A percentile compares a stretch with the other conserved stretches of the same genome.
phyloP scores from a whole-genome alignment of 2,888 invertebrate genomes.

The Pemphredon lugubris region DNA sequence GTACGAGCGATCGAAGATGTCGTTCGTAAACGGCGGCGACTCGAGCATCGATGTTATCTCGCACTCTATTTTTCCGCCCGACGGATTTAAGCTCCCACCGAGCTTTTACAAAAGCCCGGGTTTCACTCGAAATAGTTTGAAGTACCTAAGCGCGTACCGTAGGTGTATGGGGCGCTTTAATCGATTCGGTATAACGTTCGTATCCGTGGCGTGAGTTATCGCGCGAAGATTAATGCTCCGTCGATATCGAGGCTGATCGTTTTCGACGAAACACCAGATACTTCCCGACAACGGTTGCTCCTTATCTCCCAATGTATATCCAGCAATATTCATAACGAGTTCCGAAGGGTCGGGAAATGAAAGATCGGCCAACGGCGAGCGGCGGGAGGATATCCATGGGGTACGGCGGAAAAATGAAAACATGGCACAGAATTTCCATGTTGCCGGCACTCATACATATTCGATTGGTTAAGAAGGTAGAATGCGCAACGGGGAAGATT shows the following conservation, averaged over 20 bases:
- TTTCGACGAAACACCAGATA: background rate
- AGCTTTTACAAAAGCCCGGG: constrained; percentile 15
- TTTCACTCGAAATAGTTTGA: constrained; percentile 18
- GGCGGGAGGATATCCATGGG: too few species aligned
- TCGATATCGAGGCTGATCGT: background rate
- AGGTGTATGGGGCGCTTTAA: constrained; percentile 11
- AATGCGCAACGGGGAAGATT: constrained; percentile 23
- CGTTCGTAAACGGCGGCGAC: constrained; percentile 11
- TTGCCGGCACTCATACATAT: constrained; percentile 49
- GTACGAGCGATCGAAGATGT: constrained; percentile 3
- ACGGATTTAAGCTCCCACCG: constrained; percentile 11
- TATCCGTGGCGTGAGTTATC: constrained; percentile 1
- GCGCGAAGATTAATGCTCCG: constrained; percentile 18
- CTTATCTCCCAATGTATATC: background rate
- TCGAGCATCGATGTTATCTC: constrained; percentile 24
- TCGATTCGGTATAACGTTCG: constrained; percentile 22
- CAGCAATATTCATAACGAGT: too few species aligned
- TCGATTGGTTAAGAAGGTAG: constrained; percentile 22
- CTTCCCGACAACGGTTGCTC: background rate
- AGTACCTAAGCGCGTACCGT: constrained; percentile 4
- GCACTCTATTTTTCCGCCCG: constrained; percentile 14
- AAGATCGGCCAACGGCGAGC: too few species aligned
- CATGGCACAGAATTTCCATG: constrained; percentile 37
- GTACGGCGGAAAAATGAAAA: too few species aligned
- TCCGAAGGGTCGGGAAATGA: background rate